Percentiles rank a stretch among this genome's conserved stretches.
Conservation (phyloP, 2,113 vertebrate species). For the Rutilus rutilus region DNA sequence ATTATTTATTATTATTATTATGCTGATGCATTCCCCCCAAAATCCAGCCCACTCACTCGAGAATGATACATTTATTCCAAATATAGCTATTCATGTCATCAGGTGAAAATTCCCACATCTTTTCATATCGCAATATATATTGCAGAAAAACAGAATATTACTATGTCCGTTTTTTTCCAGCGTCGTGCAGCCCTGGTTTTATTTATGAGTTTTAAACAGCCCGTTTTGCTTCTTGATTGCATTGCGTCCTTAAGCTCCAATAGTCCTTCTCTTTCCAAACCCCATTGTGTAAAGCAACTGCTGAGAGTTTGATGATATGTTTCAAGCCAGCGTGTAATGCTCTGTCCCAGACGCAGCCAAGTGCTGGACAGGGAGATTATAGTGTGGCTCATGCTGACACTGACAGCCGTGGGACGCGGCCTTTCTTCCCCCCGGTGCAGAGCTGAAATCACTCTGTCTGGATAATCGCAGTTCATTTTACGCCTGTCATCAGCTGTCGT, state of each 20-base stretch:
- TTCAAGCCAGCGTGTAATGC: conserved; percentile 34
- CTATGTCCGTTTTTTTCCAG: too few species aligned
- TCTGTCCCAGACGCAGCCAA: conserved; percentile 21
- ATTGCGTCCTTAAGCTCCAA: neutral
- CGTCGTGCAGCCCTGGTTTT: neutral
- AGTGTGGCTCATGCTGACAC: conserved; percentile 17
- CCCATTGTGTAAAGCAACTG: conserved; percentile 8
- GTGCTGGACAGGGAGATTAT: conserved; percentile 27
- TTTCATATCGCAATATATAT: neutral
- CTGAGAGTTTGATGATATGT: conserved; percentile 42
- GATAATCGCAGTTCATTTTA: conserved; percentile 27
- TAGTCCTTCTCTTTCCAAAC: neutral
- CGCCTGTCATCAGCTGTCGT: neutral
- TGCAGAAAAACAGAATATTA: too few species aligned
- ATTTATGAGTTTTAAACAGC: neutral
- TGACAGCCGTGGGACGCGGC: neutral
- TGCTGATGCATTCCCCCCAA: too few species aligned
- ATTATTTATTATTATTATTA: too few species aligned
- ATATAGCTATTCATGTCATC: neutral
- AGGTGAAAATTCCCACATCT: neutral
- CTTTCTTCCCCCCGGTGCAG: neutral
- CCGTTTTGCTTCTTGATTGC: neutral
- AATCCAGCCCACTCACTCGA: too few species aligned
- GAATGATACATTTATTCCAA: too few species aligned
- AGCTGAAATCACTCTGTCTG: conserved; percentile 10